Percentiles rank a stretch among this genome's conserved stretches.
These are phyloP conservation scores for Creontiades dilutus DNA, from an alignment of 2,888 invertebrate genomes.

Conservation along the genomic window DNA sequence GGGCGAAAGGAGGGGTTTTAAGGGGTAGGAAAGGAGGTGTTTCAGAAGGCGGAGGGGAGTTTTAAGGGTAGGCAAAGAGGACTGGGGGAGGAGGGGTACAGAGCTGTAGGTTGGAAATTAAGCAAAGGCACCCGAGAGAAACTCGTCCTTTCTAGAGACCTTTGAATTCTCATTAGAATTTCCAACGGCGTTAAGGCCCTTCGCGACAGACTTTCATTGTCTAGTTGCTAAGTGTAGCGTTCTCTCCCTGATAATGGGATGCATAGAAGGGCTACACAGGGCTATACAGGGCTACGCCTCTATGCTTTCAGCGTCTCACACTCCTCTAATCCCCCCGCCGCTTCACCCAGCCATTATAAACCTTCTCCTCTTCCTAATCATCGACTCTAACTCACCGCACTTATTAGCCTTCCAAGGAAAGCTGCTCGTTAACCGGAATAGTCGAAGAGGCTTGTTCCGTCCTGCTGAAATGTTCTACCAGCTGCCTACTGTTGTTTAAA, in stretches of 20 bases:
- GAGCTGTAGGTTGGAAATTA: conserved; percentile 53
- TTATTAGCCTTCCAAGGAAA: conserved; percentile 27
- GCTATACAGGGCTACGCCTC: conserved; percentile 24
- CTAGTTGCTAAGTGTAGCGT: conserved; percentile 39
- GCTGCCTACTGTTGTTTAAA: not conserved
- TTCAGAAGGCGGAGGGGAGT: not conserved
- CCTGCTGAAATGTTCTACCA: not conserved
- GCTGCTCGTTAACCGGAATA: not conserved
- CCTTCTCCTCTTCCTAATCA: not conserved
- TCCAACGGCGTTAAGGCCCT: conserved; percentile 53
- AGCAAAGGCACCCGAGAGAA: conserved; percentile 43
- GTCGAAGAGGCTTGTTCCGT: not conserved
- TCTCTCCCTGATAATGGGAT: conserved; percentile 32
- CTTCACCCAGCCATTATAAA: not conserved
- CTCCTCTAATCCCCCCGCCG: not conserved
- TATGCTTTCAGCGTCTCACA: conserved; percentile 15
- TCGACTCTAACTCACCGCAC: conserved; percentile 34
- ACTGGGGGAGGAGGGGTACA: not conserved
- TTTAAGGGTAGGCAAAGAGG: not conserved
- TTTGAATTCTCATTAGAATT: conserved; percentile 62
- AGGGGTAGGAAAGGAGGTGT: not conserved
- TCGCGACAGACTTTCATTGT: conserved; percentile 42
- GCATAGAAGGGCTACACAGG: conserved; percentile 34
- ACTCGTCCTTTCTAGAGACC: conserved; percentile 49
- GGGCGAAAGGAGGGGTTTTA: not conserved